A percentile compares a stretch with the other conserved stretches of the same genome.
Evolutionary conservation across 64 coral and sea anemone genomes (phyloP).

Genomic region (Stichodactyla mertensii): DNA sequence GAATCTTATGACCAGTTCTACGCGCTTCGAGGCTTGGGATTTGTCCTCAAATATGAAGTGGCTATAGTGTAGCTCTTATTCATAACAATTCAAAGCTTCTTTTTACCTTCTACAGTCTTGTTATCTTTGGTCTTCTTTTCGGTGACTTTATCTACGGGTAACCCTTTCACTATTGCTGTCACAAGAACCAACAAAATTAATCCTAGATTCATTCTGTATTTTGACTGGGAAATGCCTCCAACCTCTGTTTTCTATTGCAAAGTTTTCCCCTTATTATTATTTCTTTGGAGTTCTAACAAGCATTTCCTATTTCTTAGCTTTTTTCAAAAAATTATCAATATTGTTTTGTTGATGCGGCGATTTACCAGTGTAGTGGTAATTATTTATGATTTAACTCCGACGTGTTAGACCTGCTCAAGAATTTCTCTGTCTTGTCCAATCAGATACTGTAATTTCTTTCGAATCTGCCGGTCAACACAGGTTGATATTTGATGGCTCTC

Average conservation of each 20-base stretch:
- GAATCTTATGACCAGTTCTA: not conserved
- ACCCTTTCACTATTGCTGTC: not conserved
- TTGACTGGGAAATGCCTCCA: not conserved
- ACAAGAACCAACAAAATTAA: not conserved
- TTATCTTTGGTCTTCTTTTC: not conserved
- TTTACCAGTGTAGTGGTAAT: not conserved
- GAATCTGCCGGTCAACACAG: constrained; percentile 10
- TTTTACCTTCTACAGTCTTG: not conserved
- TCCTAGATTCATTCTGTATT: not conserved
- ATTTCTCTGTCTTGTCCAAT: not conserved
- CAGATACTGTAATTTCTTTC: not conserved
- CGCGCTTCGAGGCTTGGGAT: not conserved
- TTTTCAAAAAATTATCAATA: constrained; percentile 18
- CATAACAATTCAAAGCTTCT: not conserved
- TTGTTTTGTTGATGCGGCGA: constrained; percentile 1
- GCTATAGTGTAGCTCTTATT: not conserved
- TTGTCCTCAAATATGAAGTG: not conserved
- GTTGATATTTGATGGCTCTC: not conserved
- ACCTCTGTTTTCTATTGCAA: not conserved
- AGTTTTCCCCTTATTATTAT: not conserved
- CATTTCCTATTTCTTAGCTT: constrained; percentile 9
- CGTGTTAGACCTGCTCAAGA: not conserved
- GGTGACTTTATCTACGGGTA: not conserved
- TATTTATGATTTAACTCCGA: constrained; percentile 3
- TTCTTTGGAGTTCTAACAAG: not conserved